Conservation (phyloP, 2,888 invertebrate genomes). For the Hylaea fasciaria region DNA sequence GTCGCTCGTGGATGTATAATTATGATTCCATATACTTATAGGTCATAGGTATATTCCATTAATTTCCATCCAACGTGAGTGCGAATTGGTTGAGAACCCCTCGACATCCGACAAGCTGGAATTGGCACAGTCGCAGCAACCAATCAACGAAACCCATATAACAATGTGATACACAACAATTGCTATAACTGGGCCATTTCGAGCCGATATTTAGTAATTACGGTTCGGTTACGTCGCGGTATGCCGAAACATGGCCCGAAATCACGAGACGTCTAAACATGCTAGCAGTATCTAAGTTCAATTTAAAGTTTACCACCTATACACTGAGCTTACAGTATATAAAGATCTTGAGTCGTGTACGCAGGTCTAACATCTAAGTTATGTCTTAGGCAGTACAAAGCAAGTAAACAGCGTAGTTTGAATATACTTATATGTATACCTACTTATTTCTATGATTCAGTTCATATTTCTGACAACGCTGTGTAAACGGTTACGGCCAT, state of each 20-base stretch:
- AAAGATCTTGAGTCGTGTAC: not conserved
- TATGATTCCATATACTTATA: not conserved
- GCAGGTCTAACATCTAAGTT: too few species aligned
- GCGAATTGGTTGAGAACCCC: constrained; percentile 15
- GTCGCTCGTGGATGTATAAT: too few species aligned
- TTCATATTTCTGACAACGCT: too few species aligned
- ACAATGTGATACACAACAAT: constrained; percentile 35
- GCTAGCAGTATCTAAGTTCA: constrained; percentile 4
- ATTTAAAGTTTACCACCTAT: too few species aligned
- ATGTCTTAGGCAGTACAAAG: too few species aligned
- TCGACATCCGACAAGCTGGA: constrained; percentile 25
- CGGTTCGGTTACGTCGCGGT: constrained; percentile 43
- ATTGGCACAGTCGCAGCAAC: constrained; percentile 36
- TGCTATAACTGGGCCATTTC: constrained; percentile 42
- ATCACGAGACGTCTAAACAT: constrained; percentile 11
- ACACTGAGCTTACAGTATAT: too few species aligned
- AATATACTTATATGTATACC: too few species aligned
- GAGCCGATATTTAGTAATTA: constrained; percentile 51
- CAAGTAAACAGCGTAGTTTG: too few species aligned
- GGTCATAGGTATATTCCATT: constrained; percentile 8
- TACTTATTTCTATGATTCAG: too few species aligned
- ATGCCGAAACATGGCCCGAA: constrained; percentile 32
- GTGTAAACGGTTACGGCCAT: not conserved
- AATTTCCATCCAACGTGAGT: constrained; percentile 16
- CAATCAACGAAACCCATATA: constrained; percentile 40